phyloP scores from a whole-genome alignment of 2,888 invertebrate genomes.

The Agriotes lineatus region DNA sequence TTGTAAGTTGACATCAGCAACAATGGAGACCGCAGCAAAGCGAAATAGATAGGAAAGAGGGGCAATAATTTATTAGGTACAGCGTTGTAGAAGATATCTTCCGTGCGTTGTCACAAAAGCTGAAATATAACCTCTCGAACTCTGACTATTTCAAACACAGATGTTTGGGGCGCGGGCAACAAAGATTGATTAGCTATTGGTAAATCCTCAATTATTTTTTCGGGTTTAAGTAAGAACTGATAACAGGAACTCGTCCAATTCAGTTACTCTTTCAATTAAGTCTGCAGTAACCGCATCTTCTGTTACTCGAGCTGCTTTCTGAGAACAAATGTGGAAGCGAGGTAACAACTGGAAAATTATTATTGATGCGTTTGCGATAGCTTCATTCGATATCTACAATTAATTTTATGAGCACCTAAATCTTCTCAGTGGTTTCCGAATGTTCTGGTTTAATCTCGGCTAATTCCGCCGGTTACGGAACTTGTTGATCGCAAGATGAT shows the following conservation, averaged over 20 bases:
- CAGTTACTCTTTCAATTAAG: background rate
- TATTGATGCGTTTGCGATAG: no score
- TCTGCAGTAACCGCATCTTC: no score
- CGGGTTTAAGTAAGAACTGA: background rate
- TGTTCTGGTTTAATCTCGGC: no score
- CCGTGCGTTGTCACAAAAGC: constrained; percentile 10
- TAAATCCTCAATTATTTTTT: constrained; percentile 6
- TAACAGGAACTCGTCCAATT: background rate
- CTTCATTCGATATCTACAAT: no score
- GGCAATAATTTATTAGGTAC: constrained; percentile 28
- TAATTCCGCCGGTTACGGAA: no score
- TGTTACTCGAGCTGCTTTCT: no score
- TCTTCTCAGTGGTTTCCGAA: no score
- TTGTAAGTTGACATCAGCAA: constrained; percentile 2
- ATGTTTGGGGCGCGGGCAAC: background rate
- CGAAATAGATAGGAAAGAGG: constrained; percentile 17
- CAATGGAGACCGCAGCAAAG: constrained; percentile 1
- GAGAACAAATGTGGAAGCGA: no score
- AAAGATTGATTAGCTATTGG: constrained; percentile 10
- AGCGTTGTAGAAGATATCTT: constrained; percentile 24
- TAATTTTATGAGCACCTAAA: no score
- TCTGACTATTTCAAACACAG: background rate
- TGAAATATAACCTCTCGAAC: constrained; percentile 21
- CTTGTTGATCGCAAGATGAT: no score
- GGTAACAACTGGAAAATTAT: no score